phyloP scores from a whole-genome alignment of 2,888 invertebrate genomes.

The Strigamia crassipes region DNA sequence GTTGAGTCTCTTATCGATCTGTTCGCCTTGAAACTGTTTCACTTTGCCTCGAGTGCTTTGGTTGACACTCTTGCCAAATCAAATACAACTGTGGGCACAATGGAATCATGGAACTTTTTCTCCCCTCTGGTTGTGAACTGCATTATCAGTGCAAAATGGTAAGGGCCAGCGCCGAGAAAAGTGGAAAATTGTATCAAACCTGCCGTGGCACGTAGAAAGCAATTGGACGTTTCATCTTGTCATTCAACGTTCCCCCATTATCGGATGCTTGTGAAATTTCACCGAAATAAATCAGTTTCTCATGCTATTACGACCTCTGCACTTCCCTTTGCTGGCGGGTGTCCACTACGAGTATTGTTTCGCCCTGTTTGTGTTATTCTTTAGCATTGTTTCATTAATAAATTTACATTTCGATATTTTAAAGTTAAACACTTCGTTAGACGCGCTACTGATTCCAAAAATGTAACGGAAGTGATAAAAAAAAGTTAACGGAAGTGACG shows the following conservation, averaged over 20 bases:
- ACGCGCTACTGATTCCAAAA: no score
- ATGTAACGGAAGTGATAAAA: no score
- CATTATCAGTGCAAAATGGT: neutral
- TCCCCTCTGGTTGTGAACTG: neutral
- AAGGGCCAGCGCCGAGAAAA: neutral
- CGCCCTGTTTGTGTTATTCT: no score
- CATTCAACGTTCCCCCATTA: neutral
- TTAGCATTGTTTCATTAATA: no score
- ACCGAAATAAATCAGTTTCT: no score
- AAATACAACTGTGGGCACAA: conserved; percentile 18
- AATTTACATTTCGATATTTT: no score
- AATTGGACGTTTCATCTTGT: neutral
- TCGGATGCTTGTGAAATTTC: no score
- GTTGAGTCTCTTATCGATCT: neutral
- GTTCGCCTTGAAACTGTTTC: conserved; percentile 27
- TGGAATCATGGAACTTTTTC: conserved; percentile 13
- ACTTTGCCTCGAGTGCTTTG: conserved; percentile 22
- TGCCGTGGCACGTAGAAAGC: neutral
- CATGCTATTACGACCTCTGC: no score
- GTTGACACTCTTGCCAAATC: conserved; percentile 28
- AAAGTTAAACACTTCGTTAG: no score
- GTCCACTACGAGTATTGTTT: no score
- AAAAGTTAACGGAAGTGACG: no score
- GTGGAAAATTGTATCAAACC: neutral
- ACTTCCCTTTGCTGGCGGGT: no score